Evolutionary conservation across 2,113 vertebrate genomes (phyloP), one percentile per base, ranked within the genome.

Genomic region (Columba livia): DNA sequence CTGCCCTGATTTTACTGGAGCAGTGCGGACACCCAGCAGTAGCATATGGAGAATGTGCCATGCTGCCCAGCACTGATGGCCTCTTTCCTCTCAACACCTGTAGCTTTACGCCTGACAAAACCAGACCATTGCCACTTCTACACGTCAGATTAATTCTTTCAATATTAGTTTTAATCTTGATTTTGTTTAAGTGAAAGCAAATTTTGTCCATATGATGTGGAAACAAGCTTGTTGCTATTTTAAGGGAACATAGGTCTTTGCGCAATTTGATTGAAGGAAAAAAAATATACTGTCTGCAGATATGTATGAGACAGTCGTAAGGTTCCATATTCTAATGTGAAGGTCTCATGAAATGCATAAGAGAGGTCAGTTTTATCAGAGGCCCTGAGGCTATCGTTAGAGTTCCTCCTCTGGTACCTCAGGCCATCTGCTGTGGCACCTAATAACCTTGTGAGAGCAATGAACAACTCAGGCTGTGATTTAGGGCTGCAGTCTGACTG

Each of bases 401-500:
- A 81, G 56, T 71, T 67, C 48, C 69, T 93, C 89, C 42, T 89
- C 47, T 89, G 84, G 53, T 72, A 67, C 90, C 91, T 96, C 89
- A 81, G 70, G 86, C 92, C 92, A 94, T 95, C 90, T 94, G 94
- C 80, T 94, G 26, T 84, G 95, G 88, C 92, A 96, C 93, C 86
- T 80, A 94, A 84, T 90, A 97, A 93, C 94, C 95, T 81, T 11
- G 0, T 31, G 94, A 90, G 89, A 93, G 80, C 86, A 90, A 92
- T 92, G 80, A 95, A 84, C 42, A 79, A 21, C 61, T 90, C 91
- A 90, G 61, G 28, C 23, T 56, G 42, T 95, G 83, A 97, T 95
- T 96, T 96, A 95, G 48, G 38, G 38, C 48, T 84, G 23, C 19
- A 56, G 48, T 87, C 48, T 84, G 79, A 60, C 88, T 94, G 89